These are phyloP conservation scores for Camponotus fellah DNA, from an alignment of 2,888 invertebrate genomes.

Conservation along the genomic window DNA sequence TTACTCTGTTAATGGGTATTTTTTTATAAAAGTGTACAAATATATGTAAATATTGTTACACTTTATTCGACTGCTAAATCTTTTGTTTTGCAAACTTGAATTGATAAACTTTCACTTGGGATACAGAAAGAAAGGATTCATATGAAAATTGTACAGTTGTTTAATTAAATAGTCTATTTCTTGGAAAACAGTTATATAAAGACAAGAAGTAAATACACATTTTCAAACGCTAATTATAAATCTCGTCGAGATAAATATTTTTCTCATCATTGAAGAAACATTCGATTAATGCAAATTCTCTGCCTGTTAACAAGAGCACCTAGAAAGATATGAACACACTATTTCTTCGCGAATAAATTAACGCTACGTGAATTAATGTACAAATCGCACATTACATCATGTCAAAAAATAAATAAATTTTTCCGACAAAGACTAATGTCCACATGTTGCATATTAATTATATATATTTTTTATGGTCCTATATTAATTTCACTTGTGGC, in stretches of 20 bases:
- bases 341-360: constrained; percentile 3
- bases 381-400: not conserved
- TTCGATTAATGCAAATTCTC: constrained; percentile 12
- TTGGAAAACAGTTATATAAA: constrained; percentile 59
- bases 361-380: not conserved
- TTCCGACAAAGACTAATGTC: not conserved
- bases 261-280: constrained; percentile 9
- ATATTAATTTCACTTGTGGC: constrained; percentile 53
- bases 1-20: not conserved
- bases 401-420: constrained; percentile 34
- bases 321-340: not conserved
- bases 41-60: not conserved
- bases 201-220: constrained; percentile 52
- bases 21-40: constrained; percentile 7
- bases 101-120: not conserved
- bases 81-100: not conserved
- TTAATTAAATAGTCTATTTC: constrained; percentile 43
- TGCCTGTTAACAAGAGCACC: not conserved
- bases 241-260: not conserved
- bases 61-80: not conserved
- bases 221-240: constrained; percentile 61
- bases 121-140: not conserved
- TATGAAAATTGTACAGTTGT: not conserved
- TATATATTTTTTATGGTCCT: constrained; percentile 46
- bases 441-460: not conserved